Evolutionary conservation across 2,888 invertebrate species (phyloP), one percentile per base, ranked within the genome.

Genomic region (Nephrotoma appendiculata): DNA sequence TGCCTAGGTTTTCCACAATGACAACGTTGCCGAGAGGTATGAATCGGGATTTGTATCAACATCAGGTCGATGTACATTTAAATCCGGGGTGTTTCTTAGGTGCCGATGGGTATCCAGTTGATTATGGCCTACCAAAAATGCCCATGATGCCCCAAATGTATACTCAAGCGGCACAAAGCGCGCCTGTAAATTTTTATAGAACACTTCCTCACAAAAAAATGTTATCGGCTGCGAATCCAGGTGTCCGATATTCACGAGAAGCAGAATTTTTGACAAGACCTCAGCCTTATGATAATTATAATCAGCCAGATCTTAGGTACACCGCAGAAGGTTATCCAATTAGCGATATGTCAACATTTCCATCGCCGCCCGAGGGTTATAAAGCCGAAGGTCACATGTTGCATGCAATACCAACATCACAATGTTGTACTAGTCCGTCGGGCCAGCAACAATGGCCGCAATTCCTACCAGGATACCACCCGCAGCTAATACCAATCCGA

Each of bases 261-360:
- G 95, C 95, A 6, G 94, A 95, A 90, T 94, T 94, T 89, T 91
- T 94, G 87, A 93, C 93, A 86, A 92, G 93, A 86, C 90, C 91
- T 31, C 91, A 92, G 6, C 90, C 92, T 3, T 93, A 93, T 89
- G 94, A 93, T 88, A 92, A 93, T 89, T 93, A 92, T 90, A 88
- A 88, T 87, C 90, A 92, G 87, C 90, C 91, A 89, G 93, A 93
- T 90, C 94, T 96, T 86, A 93, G 96, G 88, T 96, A 96, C 90
- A 96, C 96, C 5, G 94, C 95, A 87, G 96, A 96, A 89, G 96
- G 96, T 7, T 96, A 96, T 90, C 96, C 96, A 0, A 93, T 94
- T 88, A 90, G 92, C 92, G 89, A 92, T 93, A 88, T 93, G 93
- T 86, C 90, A 90, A 86, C 93, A 93, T 90, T 94, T 88, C 95